phyloP scores from a whole-genome alignment of 2,113 vertebrate genomes.

The Climacteris rufus region DNA sequence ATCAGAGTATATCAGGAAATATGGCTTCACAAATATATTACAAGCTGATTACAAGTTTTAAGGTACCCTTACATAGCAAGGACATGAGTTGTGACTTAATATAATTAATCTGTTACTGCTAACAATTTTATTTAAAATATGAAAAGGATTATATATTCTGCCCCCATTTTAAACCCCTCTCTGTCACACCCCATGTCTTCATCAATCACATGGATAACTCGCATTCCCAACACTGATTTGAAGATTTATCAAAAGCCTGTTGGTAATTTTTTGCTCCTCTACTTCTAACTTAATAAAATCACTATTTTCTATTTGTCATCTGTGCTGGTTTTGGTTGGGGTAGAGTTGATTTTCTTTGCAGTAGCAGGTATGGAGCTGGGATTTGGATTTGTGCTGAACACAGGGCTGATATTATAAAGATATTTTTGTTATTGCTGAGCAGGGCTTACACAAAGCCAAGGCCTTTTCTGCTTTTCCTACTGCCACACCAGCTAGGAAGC shows the following conservation, averaged over 20 bases:
- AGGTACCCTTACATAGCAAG: background rate
- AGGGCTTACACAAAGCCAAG: background rate
- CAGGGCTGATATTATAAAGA: background rate
- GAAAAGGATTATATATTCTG: background rate
- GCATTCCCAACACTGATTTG: background rate
- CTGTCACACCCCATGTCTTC: background rate
- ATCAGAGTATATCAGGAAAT: background rate
- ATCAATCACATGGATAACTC: rapidly evolving
- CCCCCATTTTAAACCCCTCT: background rate
- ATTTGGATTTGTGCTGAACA: background rate
- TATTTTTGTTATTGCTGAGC: background rate
- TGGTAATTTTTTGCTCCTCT: background rate
- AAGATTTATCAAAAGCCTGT: background rate
- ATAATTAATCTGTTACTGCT: background rate
- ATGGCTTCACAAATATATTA: background rate
- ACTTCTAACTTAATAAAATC: background rate
- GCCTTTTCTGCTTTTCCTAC: background rate
- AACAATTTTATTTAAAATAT: background rate
- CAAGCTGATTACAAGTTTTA: background rate
- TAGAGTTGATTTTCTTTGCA: background rate
- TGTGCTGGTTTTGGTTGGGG: background rate
- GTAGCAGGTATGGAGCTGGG: background rate
- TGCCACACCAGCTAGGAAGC: background rate
- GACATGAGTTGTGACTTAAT: background rate
- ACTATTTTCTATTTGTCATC: background rate